phyloP scores from a whole-genome alignment of 1,140 invertebrate genomes.

The Danaus melanippus region DNA sequence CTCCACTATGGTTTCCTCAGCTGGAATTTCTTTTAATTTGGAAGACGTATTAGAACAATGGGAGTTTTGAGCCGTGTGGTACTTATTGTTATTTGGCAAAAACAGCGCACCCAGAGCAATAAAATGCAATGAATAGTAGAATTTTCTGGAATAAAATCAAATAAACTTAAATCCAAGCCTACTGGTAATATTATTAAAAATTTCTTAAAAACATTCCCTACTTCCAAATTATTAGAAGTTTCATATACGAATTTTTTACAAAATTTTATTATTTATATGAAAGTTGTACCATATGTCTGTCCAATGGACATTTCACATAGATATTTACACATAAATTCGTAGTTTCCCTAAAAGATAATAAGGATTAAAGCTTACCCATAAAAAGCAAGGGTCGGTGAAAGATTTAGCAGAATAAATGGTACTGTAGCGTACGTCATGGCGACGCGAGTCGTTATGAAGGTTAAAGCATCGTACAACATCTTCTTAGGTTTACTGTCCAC shows the following conservation, averaged over 20 bases:
- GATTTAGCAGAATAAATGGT: conserved; percentile 91
- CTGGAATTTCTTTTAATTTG: conserved; percentile 22
- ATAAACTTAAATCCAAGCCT: too few species aligned
- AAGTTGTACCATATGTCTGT: too few species aligned
- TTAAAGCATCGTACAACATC: conserved; percentile 83
- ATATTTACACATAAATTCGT: too few species aligned
- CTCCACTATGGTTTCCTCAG: conserved; percentile 28
- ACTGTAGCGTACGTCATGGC: conserved; percentile 90
- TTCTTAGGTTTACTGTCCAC: conserved; percentile 75
- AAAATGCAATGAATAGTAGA: conserved; percentile 67
- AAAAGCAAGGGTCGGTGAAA: conserved; percentile 72
- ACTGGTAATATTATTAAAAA: too few species aligned
- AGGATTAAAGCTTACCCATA: conserved; percentile 44
- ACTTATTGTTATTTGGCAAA: conserved; percentile 36
- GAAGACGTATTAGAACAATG: conserved; percentile 27
- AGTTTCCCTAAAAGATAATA: not conserved
- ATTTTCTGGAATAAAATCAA: conserved; percentile 48
- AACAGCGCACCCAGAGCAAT: conserved; percentile 62
- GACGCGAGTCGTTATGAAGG: conserved; percentile 85
- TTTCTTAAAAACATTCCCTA: too few species aligned
- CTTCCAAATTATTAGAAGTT: too few species aligned
- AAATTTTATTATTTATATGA: too few species aligned
- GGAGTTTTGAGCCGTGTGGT: conserved; percentile 17
- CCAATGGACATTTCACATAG: too few species aligned
- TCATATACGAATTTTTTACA: too few species aligned